phyloP scores from a whole-genome alignment of 2,113 vertebrate species.

The Galeopterus variegatus region DNA sequence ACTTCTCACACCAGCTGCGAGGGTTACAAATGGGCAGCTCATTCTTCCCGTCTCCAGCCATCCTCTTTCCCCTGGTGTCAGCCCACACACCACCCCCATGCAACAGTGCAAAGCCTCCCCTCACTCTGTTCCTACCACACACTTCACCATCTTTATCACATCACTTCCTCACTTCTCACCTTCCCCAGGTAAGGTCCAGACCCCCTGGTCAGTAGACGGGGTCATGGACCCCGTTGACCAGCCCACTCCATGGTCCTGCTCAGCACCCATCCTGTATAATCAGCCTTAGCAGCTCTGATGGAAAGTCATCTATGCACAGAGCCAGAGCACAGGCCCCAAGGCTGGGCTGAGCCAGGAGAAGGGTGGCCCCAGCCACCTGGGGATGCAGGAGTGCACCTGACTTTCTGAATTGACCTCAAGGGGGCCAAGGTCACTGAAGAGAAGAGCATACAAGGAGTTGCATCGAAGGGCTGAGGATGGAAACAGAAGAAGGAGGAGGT shows the following conservation, averaged over 20 bases:
- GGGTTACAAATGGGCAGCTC: neutral
- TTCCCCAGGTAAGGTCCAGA: neutral
- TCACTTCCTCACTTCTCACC: neutral
- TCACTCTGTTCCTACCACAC: neutral
- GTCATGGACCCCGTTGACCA: accelerated
- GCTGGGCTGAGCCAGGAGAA: neutral
- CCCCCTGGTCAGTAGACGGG: accelerated
- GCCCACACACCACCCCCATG: neutral
- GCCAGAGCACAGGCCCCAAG: neutral
- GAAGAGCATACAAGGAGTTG: neutral
- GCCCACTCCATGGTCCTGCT: neutral
- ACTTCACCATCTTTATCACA: accelerated
- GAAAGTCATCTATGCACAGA: too few relatives aligned
- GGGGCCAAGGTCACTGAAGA: neutral
- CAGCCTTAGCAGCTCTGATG: neutral
- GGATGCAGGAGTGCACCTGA: accelerated
- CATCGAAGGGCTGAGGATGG: too few relatives aligned
- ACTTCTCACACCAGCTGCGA: neutral
- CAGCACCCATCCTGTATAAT: neutral
- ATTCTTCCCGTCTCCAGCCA: neutral
- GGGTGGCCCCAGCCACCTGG: neutral
- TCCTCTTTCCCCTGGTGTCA: neutral
- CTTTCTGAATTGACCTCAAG: neutral
- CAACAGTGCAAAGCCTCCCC: too few relatives aligned
- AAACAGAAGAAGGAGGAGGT: too few relatives aligned